These are phyloP conservation scores for Esperia sulphurella DNA, from an alignment of 2,888 invertebrate genomes.

Conservation along the genomic window DNA sequence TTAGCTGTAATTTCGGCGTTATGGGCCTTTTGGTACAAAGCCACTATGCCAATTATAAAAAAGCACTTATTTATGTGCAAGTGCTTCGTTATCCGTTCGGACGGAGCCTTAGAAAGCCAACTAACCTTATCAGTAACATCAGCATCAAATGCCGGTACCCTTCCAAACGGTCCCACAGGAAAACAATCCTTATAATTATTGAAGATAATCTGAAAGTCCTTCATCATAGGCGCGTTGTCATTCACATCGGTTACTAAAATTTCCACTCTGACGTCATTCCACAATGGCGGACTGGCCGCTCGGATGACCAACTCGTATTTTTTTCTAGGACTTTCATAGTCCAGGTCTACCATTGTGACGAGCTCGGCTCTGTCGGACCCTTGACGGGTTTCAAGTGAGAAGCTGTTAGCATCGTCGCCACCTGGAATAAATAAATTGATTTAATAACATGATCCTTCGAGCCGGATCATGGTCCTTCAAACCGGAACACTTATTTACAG, in stretches of 20 bases:
- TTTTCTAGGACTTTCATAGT: constrained; percentile 97
- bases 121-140: constrained; percentile 91
- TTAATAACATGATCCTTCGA: background rate
- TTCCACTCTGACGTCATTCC: constrained; percentile 93
- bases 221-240: constrained; percentile 94
- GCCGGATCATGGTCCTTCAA: background rate
- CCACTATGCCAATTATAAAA: too few species aligned
- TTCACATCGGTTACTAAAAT: constrained; percentile 95
- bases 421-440: constrained; percentile 49
- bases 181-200: constrained; percentile 97
- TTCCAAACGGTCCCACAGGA: constrained; percentile 93
- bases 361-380: constrained; percentile 93
- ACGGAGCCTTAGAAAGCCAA: too few species aligned
- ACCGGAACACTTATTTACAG: too few species aligned
- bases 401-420: constrained; percentile 93
- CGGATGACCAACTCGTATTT: constrained; percentile 92
- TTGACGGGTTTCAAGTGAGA: constrained; percentile 88
- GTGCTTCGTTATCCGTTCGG: too few species aligned
- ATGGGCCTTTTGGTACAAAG: too few species aligned
- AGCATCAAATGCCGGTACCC: constrained; percentile 95
- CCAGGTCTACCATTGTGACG: constrained; percentile 93
- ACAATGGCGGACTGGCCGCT: constrained; percentile 93
- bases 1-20: too few species aligned
- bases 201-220: constrained; percentile 95
- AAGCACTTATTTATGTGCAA: too few species aligned